Evolutionary conservation across 2,113 vertebrate species (phyloP), one percentile per base, ranked within the genome.

Genomic region (Hirundichthys speculiger): DNA sequence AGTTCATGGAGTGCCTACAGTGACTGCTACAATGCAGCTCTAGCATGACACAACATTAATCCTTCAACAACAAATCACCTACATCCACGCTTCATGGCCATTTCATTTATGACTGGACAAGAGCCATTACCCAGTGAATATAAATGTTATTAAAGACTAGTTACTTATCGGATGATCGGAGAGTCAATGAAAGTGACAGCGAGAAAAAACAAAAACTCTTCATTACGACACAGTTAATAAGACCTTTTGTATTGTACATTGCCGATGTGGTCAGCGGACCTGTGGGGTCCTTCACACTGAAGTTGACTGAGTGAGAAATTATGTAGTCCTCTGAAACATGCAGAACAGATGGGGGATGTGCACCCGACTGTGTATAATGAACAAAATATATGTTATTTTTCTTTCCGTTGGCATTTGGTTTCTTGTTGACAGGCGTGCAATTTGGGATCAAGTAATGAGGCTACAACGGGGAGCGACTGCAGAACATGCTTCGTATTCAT

Each of bases 191-290:
- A 57, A 24, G 4, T 24, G 22, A 48, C 0, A 30, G 24, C 51
- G 39, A 48, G n/a, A 66, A 25, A 62, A 75, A 52, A 64, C 47
- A 63, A 73, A 7, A 34, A 34, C 1, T 10, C 30, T 9, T 34
- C 11, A 34, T 34, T 34, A 34, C 5, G 6, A 34, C 30, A 34
- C n/a, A n/a, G n/a, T 34, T 34, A 5, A 34, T 34, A 34, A 6
- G 11, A 34, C 30, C 30, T 43, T 46, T 47, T 89, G 79, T 83
- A 88, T 84, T 82, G 88, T 18, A 50, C 2, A 42, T 19, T 45
- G 48, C 18, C 54, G 30, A 34, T 21, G n/a, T 20, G 57, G 40
- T 64, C 38, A 25, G 61, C 59, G 39, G 64, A 38, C 25, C 16
- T 25, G 4, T 18, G 65, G 71, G 65, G 72, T 79, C 61, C 53